These are phyloP conservation scores for Montipora capricornis DNA, from an alignment of 64 coral and sea anemone genomes.

Conservation along the genomic window DNA sequence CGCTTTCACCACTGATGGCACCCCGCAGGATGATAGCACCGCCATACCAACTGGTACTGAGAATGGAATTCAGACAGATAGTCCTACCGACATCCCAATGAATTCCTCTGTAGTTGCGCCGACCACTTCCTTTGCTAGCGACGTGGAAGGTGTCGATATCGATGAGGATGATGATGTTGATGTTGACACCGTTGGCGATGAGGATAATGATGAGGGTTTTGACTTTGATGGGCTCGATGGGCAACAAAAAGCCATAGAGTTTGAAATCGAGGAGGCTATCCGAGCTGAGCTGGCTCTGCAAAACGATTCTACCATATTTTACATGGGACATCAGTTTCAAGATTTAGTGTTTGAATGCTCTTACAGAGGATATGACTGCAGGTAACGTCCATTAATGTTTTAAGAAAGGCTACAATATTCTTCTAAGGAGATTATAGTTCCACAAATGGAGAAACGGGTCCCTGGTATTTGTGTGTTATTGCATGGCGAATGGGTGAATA, in stretches of 20 bases:
- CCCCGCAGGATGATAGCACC: neutral
- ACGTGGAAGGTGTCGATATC: neutral
- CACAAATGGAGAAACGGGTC: too few relatives aligned
- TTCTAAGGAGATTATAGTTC: too few relatives aligned
- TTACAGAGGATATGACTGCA: conserved; percentile 64
- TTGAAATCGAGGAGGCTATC: conserved; percentile 3
- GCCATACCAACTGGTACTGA: neutral
- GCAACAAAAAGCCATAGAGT: neutral
- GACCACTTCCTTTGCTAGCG: neutral
- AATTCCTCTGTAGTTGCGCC: neutral
- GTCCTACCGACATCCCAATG: neutral
- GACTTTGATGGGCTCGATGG: neutral
- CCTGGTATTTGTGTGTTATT: too few relatives aligned
- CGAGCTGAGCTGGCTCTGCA: conserved; percentile 1
- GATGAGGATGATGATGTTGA: neutral
- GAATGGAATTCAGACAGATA: neutral
- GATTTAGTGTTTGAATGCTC: conserved; percentile 62
- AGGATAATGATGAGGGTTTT: neutral
- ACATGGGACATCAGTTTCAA: conserved; percentile 76
- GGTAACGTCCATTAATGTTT: neutral
- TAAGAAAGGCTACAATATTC: too few relatives aligned
- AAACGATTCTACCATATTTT: neutral
- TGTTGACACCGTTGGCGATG: neutral
- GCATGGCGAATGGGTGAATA: too few relatives aligned
- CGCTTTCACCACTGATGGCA: neutral